Base-by-base conservation (phyloP, 2,888 invertebrate species). In the Aspidiotus rigidus region DNA sequence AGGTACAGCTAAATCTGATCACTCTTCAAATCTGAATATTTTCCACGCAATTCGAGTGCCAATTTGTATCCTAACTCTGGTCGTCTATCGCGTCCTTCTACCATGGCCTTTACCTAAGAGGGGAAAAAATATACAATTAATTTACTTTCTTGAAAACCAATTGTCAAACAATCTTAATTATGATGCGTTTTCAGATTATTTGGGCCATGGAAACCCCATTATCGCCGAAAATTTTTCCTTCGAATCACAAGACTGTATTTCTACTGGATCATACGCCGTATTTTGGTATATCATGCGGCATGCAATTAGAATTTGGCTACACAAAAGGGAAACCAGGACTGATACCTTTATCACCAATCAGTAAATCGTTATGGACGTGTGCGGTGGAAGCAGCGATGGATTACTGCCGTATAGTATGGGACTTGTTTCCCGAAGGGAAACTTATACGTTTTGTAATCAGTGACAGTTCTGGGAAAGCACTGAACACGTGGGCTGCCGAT, bases 341-440 rank as follows among this genome's bases (percentile, higher is more conserved):
- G 74, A 87, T 89, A 69, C 89, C 87, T 1, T 80, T 92, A 57
- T 86, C 89, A 7, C 90, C 93, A 1, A 88, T 97, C 72, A 87
- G 87, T 72, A 98, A 98, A 79, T 90, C 93, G 0, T 78, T 98
- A 67, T 99, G 98, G 98, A 97, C 96, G 0, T 94, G 92, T 76
- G 90, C 91, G 73, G 91, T 97, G 0, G 98, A 98, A 81, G 89
- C 93, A 1, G 89, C 93, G 0, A 85, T 97, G 71, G 99, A 99
- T 79, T 98, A 97, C 77, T 93, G 95, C 75, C 85, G 98, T 39
- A 92, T 99, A 74, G 92, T 95, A 0, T 95, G 93, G 90, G 98
- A 99, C 79, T 81, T 98, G n/a, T 97, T 93, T 81, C 94, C 96
- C 0, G 84, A 85, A 71, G 90, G 89, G 71, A 92, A 93, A 82